These are phyloP conservation scores for Gryllus bimaculatus DNA, from an alignment of 1,140 invertebrate genomes.

Conservation along the genomic window DNA sequence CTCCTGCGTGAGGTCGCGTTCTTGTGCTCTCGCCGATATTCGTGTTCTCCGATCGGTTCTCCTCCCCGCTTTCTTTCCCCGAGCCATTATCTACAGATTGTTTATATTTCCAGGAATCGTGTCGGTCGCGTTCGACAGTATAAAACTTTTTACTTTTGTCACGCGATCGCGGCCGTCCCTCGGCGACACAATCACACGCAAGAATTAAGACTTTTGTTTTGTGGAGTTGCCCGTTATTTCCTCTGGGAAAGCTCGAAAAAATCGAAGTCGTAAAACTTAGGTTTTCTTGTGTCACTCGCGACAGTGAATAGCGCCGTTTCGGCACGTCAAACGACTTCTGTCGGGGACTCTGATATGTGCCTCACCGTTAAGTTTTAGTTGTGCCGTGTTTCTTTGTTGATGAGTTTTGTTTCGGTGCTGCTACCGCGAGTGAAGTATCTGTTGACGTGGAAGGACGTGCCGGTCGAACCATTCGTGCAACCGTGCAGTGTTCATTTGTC, in stretches of 20 bases:
- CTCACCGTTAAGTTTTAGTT: too few species aligned
- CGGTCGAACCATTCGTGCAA: too few species aligned
- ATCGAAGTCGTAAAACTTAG: background rate
- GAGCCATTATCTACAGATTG: background rate
- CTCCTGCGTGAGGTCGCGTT: too few species aligned
- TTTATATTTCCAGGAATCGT: conserved; percentile 1
- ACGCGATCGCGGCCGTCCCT: background rate
- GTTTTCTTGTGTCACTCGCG: background rate
- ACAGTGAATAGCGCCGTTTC: background rate
- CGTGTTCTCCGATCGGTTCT: background rate
- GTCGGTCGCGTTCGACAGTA: background rate
- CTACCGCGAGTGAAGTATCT: too few species aligned
- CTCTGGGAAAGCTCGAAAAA: background rate
- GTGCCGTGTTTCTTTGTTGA: too few species aligned
- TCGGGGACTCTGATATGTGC: too few species aligned
- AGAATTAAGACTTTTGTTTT: conserved; percentile 2
- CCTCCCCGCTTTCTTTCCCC: background rate
- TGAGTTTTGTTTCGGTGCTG: too few species aligned
- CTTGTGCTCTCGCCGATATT: background rate
- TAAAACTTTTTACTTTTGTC: background rate
- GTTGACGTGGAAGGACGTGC: too few species aligned
- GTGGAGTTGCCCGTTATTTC: background rate
- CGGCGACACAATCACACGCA: background rate
- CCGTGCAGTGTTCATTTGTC: too few species aligned
- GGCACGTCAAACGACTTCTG: too few species aligned